Conservation (phyloP, 2,888 invertebrate species). For the Sclerodermus sp. region DNA sequence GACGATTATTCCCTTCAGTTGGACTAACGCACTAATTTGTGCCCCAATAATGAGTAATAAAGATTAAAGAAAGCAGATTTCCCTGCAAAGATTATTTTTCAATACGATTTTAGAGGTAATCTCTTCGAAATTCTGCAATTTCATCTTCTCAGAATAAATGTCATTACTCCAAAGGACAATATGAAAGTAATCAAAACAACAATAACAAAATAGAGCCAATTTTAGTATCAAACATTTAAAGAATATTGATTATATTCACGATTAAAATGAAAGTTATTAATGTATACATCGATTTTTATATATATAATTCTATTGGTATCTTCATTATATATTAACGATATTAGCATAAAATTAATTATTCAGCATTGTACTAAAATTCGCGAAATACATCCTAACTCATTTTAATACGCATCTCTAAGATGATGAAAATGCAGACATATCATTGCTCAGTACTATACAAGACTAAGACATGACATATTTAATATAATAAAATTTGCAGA, state of each 20-base stretch:
- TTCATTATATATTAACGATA: too few species aligned
- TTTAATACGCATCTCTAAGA: slow-evolving; percentile 11
- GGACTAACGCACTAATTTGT: slow-evolving; percentile 30
- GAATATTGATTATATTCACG: too few species aligned
- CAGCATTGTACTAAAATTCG: too few species aligned
- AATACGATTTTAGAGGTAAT: slow-evolving; percentile 41
- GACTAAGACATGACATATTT: slow-evolving; percentile 19
- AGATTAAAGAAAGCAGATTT: slow-evolving; percentile 31
- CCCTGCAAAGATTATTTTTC: slow-evolving; percentile 45
- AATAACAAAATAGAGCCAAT: neutral
- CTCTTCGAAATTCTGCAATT: slow-evolving; percentile 29
- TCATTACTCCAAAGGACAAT: neutral
- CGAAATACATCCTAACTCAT: too few species aligned
- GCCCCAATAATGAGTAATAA: slow-evolving; percentile 30
- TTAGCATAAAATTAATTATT: too few species aligned
- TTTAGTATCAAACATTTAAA: too few species aligned
- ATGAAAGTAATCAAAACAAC: neutral
- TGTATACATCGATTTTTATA: too few species aligned
- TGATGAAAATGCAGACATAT: slow-evolving; percentile 27
- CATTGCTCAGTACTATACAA: slow-evolving; percentile 44
- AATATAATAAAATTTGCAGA: neutral
- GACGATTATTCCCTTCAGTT: slow-evolving; percentile 34
- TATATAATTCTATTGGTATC: too few species aligned
- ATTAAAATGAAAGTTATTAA: too few species aligned
- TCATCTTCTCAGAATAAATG: slow-evolving; percentile 22